phyloP scores from a whole-genome alignment of 1,140 invertebrate species.

The Acyrthosiphon pisum region DNA sequence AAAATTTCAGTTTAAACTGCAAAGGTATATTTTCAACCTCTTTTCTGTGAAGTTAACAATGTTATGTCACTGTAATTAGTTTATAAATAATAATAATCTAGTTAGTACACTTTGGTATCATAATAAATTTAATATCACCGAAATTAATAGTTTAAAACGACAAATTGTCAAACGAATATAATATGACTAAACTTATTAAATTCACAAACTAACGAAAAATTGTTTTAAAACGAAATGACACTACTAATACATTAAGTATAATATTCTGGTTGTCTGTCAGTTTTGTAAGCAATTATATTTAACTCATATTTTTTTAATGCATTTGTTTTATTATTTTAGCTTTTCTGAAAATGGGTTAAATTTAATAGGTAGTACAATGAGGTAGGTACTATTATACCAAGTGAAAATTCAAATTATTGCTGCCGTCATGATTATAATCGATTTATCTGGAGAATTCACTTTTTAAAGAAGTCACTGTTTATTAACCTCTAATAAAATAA shows the following conservation, averaged over 20 bases:
- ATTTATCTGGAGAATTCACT: background rate
- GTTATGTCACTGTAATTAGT: constrained; percentile 5
- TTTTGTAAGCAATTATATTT: background rate
- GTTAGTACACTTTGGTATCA: constrained; percentile 15
- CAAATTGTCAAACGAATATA: constrained; percentile 16
- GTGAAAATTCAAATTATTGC: background rate
- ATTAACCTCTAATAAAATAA: background rate
- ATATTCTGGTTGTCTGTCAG: background rate
- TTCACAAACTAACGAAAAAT: background rate
- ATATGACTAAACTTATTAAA: constrained; percentile 19
- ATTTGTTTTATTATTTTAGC: background rate
- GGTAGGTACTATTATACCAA: background rate
- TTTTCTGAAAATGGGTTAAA: background rate
- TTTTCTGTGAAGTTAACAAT: background rate
- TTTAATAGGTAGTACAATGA: background rate
- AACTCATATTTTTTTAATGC: background rate
- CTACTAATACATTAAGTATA: background rate
- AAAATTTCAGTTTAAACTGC: background rate
- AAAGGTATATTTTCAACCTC: background rate
- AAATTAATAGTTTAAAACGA: constrained; percentile 6
- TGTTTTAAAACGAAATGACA: background rate
- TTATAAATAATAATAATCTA: constrained; percentile 20
- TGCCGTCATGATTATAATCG: background rate
- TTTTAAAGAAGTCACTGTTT: background rate
- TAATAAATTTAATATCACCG: background rate